These are phyloP conservation scores for Gryllus longicercus DNA, from an alignment of 2,888 invertebrate species.

Conservation along the genomic window DNA sequence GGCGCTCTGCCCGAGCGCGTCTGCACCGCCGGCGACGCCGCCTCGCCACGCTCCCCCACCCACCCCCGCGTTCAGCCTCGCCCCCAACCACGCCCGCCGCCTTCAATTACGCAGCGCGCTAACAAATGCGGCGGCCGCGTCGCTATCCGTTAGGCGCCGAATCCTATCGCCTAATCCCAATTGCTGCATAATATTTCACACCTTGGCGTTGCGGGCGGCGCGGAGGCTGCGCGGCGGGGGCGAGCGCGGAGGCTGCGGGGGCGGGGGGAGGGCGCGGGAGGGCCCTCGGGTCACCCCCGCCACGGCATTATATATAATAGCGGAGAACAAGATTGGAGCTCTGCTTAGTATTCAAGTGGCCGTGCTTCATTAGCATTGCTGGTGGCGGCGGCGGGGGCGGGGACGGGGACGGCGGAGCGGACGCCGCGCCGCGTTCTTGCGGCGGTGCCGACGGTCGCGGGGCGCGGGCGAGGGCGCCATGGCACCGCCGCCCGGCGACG, in stretches of 20 bases:
- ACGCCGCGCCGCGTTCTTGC: neutral
- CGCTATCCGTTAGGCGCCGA: slow-evolving; percentile 19
- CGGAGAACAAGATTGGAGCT: slow-evolving; percentile 34
- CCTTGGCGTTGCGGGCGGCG: neutral
- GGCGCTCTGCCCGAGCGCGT: too few relatives aligned
- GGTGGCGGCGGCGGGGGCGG: slow-evolving; percentile 26
- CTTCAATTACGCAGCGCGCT: slow-evolving; percentile 2
- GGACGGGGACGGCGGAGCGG: slow-evolving; percentile 6
- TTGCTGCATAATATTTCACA: slow-evolving; percentile 25
- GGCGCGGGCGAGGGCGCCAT: neutral
- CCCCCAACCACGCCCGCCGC: neutral
- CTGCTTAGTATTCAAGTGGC: slow-evolving; percentile 36
- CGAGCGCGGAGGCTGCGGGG: neutral
- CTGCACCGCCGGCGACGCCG: too few relatives aligned
- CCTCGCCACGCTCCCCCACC: too few relatives aligned
- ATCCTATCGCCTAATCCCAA: slow-evolving; percentile 24
- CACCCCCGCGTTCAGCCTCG: neutral
- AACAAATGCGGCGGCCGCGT: slow-evolving; percentile 1
- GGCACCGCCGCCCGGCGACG: neutral
- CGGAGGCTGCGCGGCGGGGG: neutral
- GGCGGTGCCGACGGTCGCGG: neutral
- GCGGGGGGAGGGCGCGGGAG: neutral
- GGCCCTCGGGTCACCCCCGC: neutral
- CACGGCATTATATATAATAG: slow-evolving; percentile 19
- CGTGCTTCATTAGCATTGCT: slow-evolving; percentile 33